Evolutionary conservation across 2,888 invertebrate genomes (phyloP).

Genomic region (Lycia hirtaria): DNA sequence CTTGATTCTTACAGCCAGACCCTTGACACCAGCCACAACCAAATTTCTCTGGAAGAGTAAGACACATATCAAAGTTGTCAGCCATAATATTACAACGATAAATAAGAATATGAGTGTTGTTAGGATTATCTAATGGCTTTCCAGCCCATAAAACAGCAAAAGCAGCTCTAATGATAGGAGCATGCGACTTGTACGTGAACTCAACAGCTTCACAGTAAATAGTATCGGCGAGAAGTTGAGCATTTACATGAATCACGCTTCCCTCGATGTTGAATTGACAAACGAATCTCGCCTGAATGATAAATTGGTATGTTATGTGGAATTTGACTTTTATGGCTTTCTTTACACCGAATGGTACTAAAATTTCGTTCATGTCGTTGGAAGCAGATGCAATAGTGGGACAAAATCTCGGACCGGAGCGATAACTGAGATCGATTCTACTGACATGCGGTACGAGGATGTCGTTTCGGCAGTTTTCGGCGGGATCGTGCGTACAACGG

Average conservation of each 20-base stretch:
- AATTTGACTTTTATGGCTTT: constrained; percentile 96
- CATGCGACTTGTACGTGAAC: constrained; percentile 95
- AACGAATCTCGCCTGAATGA: constrained; percentile 96
- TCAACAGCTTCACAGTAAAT: constrained; percentile 97
- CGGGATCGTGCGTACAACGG: constrained; percentile 97
- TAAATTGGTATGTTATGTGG: constrained; percentile 97
- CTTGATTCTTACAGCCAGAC: constrained; percentile 96
- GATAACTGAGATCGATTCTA: constrained; percentile 95
- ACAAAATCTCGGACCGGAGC: constrained; percentile 97
- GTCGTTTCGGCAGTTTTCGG: constrained; percentile 97
- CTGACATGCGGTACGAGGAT: constrained; percentile 96
- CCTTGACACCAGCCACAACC: constrained; percentile 99
- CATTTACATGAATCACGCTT: constrained; percentile 95
- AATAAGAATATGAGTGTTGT: constrained; percentile 97
- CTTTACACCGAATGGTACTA: constrained; percentile 96
- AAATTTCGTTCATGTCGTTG: constrained; percentile 94
- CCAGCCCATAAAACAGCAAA: constrained; percentile 98
- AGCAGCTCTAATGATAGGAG: constrained; percentile 96
- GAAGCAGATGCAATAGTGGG: constrained; percentile 97
- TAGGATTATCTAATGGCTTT: constrained; percentile 97
- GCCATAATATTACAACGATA: constrained; percentile 98
- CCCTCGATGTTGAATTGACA: constrained; percentile 98
- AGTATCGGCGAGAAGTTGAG: constrained; percentile 95
- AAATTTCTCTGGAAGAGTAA: constrained; percentile 95
- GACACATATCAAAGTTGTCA: constrained; percentile 98